A percentile compares a stretch with the other conserved stretches of the same genome.
Evolutionary conservation across 1,140 invertebrate species (phyloP).

Genomic region (Sesamia nonagrioides): DNA sequence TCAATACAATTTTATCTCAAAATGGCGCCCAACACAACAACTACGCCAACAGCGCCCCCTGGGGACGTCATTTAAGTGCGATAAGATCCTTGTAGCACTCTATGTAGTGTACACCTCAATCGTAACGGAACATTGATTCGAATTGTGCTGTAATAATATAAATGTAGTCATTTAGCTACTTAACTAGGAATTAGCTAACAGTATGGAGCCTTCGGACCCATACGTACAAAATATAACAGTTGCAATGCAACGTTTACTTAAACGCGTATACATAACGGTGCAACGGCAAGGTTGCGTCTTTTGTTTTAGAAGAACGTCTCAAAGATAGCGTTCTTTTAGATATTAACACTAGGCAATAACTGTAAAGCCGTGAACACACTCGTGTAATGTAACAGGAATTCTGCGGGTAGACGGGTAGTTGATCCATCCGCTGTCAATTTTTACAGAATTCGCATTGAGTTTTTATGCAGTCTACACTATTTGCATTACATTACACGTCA

Average conservation of each 20-base stretch:
- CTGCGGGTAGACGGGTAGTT: no score
- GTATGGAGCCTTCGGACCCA: constrained; percentile 28
- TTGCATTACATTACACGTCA: no score
- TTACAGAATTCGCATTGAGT: no score
- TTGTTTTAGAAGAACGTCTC: not conserved
- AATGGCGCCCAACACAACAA: no score
- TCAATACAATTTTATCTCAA: no score
- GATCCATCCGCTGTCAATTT: no score
- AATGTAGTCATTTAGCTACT: constrained; percentile 38
- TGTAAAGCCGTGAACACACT: no score
- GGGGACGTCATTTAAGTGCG: no score
- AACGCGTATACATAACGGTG: constrained; percentile 22
- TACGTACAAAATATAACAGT: constrained; percentile 23
- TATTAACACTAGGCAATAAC: not conserved
- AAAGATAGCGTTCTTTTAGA: not conserved
- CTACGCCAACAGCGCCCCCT: no score
- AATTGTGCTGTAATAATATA: constrained; percentile 37
- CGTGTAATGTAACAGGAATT: no score
- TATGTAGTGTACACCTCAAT: constrained; percentile 8
- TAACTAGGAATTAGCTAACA: constrained; percentile 48
- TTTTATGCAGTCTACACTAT: no score
- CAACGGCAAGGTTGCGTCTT: constrained; percentile 6
- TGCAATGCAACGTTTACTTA: constrained; percentile 25
- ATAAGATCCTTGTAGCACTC: no score
- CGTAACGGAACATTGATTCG: constrained; percentile 33